Conservation (phyloP, 2,888 invertebrate genomes). For the Calliphora vomitoria region DNA sequence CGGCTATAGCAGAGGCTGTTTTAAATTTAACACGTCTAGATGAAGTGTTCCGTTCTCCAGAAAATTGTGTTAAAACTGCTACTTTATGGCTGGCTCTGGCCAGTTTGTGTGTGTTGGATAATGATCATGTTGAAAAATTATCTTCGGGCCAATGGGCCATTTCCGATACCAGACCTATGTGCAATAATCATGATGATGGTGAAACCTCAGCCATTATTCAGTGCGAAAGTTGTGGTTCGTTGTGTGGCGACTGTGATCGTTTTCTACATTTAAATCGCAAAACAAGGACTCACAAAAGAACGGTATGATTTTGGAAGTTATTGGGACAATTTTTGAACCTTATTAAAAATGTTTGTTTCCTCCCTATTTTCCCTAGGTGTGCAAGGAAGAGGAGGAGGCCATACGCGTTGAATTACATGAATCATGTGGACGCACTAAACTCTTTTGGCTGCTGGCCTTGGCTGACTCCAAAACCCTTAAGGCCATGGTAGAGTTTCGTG, state of each 20-base stretch:
- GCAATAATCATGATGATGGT: slow-evolving; percentile 98
- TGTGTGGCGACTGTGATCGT: slow-evolving; percentile 98
- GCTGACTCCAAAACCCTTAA: slow-evolving; percentile 97
- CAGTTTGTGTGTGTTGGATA: slow-evolving; percentile 96
- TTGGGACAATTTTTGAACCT: too few relatives aligned
- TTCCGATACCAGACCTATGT: slow-evolving; percentile 89
- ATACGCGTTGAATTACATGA: slow-evolving; percentile 99
- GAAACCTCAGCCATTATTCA: slow-evolving; percentile 96
- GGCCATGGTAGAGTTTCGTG: slow-evolving; percentile 95
- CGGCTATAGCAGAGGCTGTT: slow-evolving; percentile 94
- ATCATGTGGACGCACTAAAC: slow-evolving; percentile 96
- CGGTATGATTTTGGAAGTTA: slow-evolving; percentile 76
- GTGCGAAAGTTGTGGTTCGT: slow-evolving; percentile 95
- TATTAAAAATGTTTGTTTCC: too few relatives aligned
- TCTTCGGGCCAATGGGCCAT: slow-evolving; percentile 92
- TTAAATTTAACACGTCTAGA: slow-evolving; percentile 92
- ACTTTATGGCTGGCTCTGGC: slow-evolving; percentile 96
- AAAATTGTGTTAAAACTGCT: slow-evolving; percentile 92
- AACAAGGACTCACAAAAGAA: slow-evolving; percentile 92
- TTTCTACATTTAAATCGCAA: slow-evolving; percentile 96
- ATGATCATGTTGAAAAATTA: slow-evolving; percentile 93
- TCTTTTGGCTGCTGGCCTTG: slow-evolving; percentile 96
- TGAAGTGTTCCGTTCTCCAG: slow-evolving; percentile 90
- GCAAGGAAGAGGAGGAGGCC: slow-evolving; percentile 98
- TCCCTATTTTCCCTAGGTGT: slow-evolving; percentile 85